Evolutionary conservation across 1,140 invertebrate genomes (phyloP).

Genomic region (Macrocentrus cingulum): DNA sequence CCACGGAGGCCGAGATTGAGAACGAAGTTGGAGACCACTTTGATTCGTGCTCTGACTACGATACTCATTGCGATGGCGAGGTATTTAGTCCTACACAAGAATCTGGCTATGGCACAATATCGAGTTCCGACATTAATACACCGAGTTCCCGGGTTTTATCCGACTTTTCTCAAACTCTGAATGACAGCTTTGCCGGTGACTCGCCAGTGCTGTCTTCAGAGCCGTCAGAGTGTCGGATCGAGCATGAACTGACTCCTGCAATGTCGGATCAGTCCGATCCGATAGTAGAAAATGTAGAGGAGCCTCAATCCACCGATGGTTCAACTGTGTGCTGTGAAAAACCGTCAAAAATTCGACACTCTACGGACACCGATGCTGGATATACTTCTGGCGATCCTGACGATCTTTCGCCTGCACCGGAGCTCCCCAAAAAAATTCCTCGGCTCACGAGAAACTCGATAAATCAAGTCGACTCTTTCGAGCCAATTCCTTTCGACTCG

Average conservation of each 20-base stretch:
- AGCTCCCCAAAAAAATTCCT: background rate
- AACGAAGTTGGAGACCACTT: background rate
- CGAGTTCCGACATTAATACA: conserved; percentile 2
- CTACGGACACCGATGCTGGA: conserved; percentile 24
- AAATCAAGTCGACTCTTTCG: conserved; percentile 26
- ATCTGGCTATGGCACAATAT: conserved; percentile 15
- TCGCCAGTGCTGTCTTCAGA: background rate
- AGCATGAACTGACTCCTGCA: background rate
- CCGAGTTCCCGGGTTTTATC: background rate
- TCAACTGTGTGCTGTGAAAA: background rate
- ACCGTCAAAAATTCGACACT: conserved; percentile 9
- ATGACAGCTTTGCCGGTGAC: background rate
- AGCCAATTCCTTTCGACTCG: conserved; percentile 42
- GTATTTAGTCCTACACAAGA: conserved; percentile 5
- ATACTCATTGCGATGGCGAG: background rate
- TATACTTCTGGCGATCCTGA: conserved; percentile 24
- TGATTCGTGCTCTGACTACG: conserved; percentile 3
- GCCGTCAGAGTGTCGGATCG: background rate
- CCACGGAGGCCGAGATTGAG: background rate
- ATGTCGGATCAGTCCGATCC: background rate
- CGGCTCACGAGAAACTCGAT: conserved; percentile 1
- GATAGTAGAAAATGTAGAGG: background rate
- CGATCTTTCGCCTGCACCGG: background rate
- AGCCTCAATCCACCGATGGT: too few relatives aligned
- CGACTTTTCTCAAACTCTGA: conserved; percentile 12